These are phyloP conservation scores for Dreissena polymorpha DNA, from an alignment of 1,140 invertebrate species.

Conservation along the genomic window DNA sequence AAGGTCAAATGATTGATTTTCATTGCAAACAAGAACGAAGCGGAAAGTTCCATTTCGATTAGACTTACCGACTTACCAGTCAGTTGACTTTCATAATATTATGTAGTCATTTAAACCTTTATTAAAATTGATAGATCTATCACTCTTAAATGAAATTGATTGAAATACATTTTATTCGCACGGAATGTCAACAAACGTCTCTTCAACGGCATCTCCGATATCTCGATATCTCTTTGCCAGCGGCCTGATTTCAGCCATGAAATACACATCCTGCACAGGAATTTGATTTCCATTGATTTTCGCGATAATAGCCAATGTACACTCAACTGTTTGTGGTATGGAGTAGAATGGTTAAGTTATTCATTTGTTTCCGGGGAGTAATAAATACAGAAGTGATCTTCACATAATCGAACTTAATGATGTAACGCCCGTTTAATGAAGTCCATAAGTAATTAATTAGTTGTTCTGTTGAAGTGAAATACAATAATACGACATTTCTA, in stretches of 20 bases:
- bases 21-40: too few species aligned
- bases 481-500: too few species aligned
- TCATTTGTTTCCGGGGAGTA: neutral
- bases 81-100: too few species aligned
- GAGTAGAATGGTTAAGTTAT: slow-evolving; percentile 21
- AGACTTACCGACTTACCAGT: too few species aligned
- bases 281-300: slow-evolving; percentile 45
- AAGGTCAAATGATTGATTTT: too few species aligned
- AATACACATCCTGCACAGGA: slow-evolving; percentile 43
- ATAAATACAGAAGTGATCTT: neutral
- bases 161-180: neutral
- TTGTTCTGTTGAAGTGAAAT: neutral
- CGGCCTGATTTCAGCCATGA: neutral
- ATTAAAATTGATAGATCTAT: too few species aligned
- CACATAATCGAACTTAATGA: too few species aligned
- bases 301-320: slow-evolving; percentile 3
- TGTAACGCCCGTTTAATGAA: neutral
- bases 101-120: too few species aligned
- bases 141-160: too few species aligned
- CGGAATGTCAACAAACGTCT: neutral
- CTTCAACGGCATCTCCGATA: slow-evolving; percentile 6
- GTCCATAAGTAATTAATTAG: neutral
- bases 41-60: too few species aligned
- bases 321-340: slow-evolving; percentile 26
- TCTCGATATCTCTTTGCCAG: neutral